Conservation (phyloP, 2,113 vertebrate species). For the Nesospiza acunhae region DNA sequence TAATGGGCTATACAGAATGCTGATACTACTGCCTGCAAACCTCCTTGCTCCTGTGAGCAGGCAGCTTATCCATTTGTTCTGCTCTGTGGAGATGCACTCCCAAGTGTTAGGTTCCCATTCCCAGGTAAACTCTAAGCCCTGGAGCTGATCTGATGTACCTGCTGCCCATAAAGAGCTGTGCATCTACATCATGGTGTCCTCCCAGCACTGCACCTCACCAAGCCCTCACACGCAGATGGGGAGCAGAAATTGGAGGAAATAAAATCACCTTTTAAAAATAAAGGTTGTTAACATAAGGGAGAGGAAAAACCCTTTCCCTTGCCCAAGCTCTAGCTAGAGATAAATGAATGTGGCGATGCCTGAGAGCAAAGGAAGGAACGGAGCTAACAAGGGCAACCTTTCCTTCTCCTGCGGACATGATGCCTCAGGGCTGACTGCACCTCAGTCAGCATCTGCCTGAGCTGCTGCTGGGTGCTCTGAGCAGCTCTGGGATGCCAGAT, state of each 20-base stretch:
- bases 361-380: not conserved
- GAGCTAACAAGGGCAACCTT: not conserved
- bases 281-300: not conserved
- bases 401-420: not conserved
- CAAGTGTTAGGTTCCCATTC: not conserved
- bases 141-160: not conserved
- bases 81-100: not conserved
- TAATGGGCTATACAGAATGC: not conserved
- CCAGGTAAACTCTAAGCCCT: not conserved
- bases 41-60: not conserved
- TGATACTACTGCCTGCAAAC: not conserved
- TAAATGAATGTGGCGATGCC: not conserved
- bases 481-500: not conserved
- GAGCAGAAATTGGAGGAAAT: not conserved
- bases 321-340: not conserved
- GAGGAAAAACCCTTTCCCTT: not conserved
- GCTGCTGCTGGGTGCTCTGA: not conserved
- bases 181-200: not conserved
- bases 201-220: not conserved
- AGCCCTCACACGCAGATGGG: accelerated
- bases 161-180: not conserved
- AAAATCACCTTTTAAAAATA: not conserved
- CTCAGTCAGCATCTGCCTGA: not conserved
- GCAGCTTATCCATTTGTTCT: not conserved
- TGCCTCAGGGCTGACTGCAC: not conserved